Conservation (phyloP, 2,113 vertebrate species). For the Fukomys damarensis region DNA sequence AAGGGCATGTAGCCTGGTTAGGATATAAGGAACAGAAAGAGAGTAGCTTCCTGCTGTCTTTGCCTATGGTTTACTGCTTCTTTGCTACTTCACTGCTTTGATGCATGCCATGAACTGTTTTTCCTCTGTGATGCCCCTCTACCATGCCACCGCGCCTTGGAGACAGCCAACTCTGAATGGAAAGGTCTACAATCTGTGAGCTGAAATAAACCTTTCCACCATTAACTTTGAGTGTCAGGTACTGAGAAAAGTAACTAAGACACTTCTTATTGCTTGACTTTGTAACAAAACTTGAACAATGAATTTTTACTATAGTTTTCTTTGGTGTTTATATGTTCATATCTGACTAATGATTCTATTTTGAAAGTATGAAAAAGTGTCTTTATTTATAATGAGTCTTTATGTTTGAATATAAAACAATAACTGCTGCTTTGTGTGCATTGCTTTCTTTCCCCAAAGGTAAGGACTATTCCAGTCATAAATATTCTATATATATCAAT, state of each 20-base stretch:
- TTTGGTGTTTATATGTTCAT: not conserved
- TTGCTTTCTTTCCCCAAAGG: not conserved
- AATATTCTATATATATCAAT: not conserved
- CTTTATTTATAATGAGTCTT: not conserved
- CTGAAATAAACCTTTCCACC: not conserved
- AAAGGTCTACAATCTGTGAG: not conserved
- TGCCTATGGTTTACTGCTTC: not conserved
- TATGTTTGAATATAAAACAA: not conserved
- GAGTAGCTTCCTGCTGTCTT: not conserved
- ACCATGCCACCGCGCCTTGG: not conserved
- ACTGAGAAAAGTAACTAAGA: not conserved
- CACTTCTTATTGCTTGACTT: not conserved
- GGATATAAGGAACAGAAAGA: not conserved
- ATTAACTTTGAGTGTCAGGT: not conserved
- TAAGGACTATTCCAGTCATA: not conserved
- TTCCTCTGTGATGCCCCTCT: not conserved
- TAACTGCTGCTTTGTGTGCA: not conserved
- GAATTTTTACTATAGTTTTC: not conserved
- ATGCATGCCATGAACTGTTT: not conserved
- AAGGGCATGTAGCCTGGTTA: not conserved
- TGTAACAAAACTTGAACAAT: not conserved
- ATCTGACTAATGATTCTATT: slow-evolving; percentile 15
- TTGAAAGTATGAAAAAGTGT: not conserved
- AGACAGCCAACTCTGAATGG: not conserved
- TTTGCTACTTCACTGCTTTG: not conserved